Base-by-base conservation (phyloP, 2,113 vertebrate genomes). In the Serinus canaria region DNA sequence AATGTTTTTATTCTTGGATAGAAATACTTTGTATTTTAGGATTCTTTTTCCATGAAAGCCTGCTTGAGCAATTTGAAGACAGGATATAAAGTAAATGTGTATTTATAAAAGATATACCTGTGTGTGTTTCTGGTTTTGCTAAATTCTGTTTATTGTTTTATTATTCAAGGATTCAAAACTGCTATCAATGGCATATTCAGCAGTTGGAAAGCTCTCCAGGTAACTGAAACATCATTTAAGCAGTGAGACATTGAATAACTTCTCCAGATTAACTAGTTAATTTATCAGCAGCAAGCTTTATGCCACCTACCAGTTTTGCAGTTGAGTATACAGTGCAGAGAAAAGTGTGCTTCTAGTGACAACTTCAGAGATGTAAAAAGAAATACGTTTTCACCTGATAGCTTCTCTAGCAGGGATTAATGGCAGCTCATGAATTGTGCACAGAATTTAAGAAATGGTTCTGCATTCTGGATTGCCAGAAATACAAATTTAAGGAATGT, bases 131-230 rank as follows among this genome's bases (percentile, higher is more conserved):
- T 33, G 22, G 49, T 92, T 84, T 94, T 94, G 62, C 79, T 98
- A 72, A 97, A 80, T 95, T 87, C 67, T 68, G 15, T 83, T 55
- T 79, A n/a, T 91, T 96, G 56, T 95, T 97, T 80, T 93, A 20
- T 94, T 47, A 60, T 97, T 98, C 68, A 97, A 99, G 99, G 99
- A 99, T 96, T 98, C 99, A 37, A 99, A 99, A 96, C 96, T 99
- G 74, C 95, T 99, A 50, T 99, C 99, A 91, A 97, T 99, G 97
- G 99, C 99, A 73, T 99, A 99, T 97, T 99, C 99, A 91, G 99
- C 99, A 46, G 99, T 99, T 96, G 99, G 99, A 95, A 99, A 99
- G 89, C 98, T 99, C 35, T 99, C 99, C 87, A 99, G 99, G 99
- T 99, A 98, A 97, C 92, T 91, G 89, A 96, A 97, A 28, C 28